A percentile compares a stretch with the other conserved stretches of the same genome.
phyloP scores from a whole-genome alignment of 2,888 invertebrate species.

The Mayetiola destructor region DNA sequence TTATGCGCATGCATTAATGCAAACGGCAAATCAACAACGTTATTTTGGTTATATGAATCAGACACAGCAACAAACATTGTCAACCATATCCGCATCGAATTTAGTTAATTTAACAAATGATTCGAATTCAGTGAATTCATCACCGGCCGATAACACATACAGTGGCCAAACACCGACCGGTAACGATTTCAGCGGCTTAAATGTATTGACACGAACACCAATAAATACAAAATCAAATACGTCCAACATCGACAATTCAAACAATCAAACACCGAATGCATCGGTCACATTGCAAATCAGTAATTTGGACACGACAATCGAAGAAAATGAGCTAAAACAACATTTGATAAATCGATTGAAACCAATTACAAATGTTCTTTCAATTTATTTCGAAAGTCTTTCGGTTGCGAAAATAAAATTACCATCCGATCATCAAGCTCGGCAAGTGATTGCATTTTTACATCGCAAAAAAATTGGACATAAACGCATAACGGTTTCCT shows the following conservation, averaged over 20 bases:
- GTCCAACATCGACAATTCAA: background rate
- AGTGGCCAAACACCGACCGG: background rate
- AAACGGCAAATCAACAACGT: background rate
- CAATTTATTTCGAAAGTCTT: slow-evolving; percentile 31
- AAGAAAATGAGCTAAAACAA: slow-evolving; percentile 30
- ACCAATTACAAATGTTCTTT: slow-evolving; percentile 34
- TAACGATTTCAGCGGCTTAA: background rate
- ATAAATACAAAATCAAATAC: background rate
- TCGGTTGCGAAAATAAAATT: slow-evolving; percentile 35
- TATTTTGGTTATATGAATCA: background rate
- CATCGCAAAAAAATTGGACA: slow-evolving; percentile 68
- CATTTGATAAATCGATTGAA: slow-evolving; percentile 32
- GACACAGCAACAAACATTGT: background rate
- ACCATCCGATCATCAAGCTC: slow-evolving; percentile 35
- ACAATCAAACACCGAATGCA: no score
- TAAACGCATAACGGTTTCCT: slow-evolving; percentile 62
- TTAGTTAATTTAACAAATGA: background rate
- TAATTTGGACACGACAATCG: slow-evolving; percentile 34
- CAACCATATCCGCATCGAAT: no score
- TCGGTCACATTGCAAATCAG: slow-evolving; percentile 32
- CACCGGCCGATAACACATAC: background rate
- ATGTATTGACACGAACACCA: background rate
- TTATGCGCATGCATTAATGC: background rate
- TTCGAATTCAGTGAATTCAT: background rate
- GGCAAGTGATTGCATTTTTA: slow-evolving; percentile 60